A percentile compares a stretch with the other conserved stretches of the same genome.
Evolutionary conservation across 1,140 invertebrate species (phyloP).

Genomic region (Cotesia chilonis): DNA sequence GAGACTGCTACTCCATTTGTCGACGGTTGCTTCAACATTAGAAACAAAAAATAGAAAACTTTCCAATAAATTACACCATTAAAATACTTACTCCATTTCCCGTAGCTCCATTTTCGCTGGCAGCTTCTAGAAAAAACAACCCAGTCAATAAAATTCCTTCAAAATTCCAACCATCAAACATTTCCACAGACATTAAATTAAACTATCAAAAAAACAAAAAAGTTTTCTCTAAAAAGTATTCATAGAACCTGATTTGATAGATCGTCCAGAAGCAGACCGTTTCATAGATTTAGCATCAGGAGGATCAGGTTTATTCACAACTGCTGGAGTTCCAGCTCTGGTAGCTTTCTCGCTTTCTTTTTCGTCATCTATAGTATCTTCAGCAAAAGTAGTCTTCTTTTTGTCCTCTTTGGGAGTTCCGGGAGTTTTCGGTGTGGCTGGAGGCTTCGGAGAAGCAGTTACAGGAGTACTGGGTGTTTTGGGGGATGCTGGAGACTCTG

Average conservation of each 20-base stretch:
- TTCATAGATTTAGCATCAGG: slow-evolving; percentile 28
- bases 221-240: not conserved
- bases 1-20: slow-evolving; percentile 72
- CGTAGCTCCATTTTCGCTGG: slow-evolving; percentile 75
- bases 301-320: slow-evolving; percentile 13
- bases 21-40: slow-evolving; percentile 53
- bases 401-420: slow-evolving; percentile 43
- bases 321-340: slow-evolving; percentile 35
- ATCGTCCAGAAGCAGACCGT: slow-evolving; percentile 37
- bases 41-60: not conserved
- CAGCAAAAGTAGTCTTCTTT: slow-evolving; percentile 49
- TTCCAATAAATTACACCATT: not conserved
- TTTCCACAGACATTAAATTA: slow-evolving; percentile 1
- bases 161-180: not conserved
- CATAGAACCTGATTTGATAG: slow-evolving; percentile 39
- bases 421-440: slow-evolving; percentile 34
- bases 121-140: slow-evolving; percentile 70
- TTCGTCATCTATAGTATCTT: slow-evolving; percentile 30
- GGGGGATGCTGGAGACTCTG: slow-evolving; percentile 18
- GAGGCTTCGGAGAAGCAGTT: not conserved
- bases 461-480: not conserved
- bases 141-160: not conserved
- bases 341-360: not conserved
- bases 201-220: not conserved
- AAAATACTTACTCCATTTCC: slow-evolving; percentile 65